These are phyloP conservation scores for Mesembrinibis cayennensis DNA, from an alignment of 2,113 vertebrate genomes.

Conservation along the genomic window DNA sequence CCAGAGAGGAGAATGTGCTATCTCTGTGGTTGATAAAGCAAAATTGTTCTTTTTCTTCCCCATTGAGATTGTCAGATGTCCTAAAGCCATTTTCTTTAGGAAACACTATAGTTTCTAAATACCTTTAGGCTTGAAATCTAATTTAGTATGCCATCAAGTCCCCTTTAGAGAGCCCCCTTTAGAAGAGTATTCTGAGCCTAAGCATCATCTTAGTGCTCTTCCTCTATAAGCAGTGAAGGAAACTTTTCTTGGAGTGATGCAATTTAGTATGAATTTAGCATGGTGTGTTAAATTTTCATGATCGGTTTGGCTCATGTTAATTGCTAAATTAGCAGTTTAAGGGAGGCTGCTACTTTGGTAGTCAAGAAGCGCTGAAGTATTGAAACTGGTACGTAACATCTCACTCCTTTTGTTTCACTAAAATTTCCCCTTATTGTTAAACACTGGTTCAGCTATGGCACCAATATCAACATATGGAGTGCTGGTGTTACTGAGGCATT, in stretches of 20 bases:
- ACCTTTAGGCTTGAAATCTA: background rate
- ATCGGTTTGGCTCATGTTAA: background rate
- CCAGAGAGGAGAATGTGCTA: background rate
- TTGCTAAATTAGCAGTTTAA: background rate
- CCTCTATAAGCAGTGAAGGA: background rate
- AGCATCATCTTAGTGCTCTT: background rate
- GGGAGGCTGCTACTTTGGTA: background rate
- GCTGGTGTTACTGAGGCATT: background rate
- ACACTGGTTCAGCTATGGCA: background rate
- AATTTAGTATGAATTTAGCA: background rate
- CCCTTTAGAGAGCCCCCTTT: background rate
- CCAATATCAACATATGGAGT: background rate
- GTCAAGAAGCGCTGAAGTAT: background rate
- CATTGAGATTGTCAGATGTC: background rate
- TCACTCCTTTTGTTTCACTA: background rate
- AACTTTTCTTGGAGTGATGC: background rate
- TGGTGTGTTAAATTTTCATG: background rate
- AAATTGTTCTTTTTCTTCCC: background rate
- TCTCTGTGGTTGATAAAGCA: background rate
- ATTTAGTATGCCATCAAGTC: background rate
- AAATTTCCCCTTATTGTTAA: background rate
- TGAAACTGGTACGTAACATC: background rate
- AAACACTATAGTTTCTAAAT: background rate
- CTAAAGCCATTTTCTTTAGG: background rate
- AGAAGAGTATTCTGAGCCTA: background rate